These are phyloP conservation scores for Gymnoscopelus braueri DNA, from an alignment of 2,797 vertebrate species.

Conservation along the genomic window DNA sequence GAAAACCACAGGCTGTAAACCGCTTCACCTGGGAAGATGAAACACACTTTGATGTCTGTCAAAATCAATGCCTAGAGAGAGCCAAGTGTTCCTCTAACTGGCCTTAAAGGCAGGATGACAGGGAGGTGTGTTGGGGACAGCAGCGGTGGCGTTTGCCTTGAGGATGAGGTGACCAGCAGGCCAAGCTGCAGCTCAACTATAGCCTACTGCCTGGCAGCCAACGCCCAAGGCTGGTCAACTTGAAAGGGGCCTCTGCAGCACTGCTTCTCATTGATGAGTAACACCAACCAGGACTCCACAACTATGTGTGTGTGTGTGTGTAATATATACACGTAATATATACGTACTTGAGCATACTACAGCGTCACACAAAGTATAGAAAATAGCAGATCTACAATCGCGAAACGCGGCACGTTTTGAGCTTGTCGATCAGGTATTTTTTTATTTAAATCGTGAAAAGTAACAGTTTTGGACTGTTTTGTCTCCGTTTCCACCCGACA, in stretches of 20 bases:
- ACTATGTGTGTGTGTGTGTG: no score
- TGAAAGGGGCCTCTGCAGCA: constrained; percentile 56
- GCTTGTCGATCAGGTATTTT: no score
- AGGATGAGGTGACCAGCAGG: constrained; percentile 29
- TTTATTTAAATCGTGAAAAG: no score
- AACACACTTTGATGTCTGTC: constrained; percentile 60
- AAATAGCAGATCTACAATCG: no score
- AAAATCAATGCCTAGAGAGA: constrained; percentile 40
- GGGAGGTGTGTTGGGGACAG: constrained; percentile 33
- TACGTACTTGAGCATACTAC: no score
- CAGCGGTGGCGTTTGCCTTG: constrained; percentile 24
- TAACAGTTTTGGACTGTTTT: no score
- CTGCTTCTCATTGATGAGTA: constrained; percentile 33
- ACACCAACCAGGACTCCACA: constrained; percentile 12
- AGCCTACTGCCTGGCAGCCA: neutral
- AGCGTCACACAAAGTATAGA: no score
- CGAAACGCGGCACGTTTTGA: no score
- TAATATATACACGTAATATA: no score
- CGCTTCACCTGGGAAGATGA: constrained; percentile 44
- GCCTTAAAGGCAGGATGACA: constrained; percentile 36
- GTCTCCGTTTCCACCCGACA: no score
- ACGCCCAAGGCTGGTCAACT: constrained; percentile 58
- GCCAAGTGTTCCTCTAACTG: constrained; percentile 50
- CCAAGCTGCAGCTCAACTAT: constrained; percentile 49
- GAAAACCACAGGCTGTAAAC: constrained; percentile 31